Evolutionary conservation across 2,888 invertebrate genomes (phyloP), one percentile per base, ranked within the genome.

Genomic region (Drosophila macrospina): DNA sequence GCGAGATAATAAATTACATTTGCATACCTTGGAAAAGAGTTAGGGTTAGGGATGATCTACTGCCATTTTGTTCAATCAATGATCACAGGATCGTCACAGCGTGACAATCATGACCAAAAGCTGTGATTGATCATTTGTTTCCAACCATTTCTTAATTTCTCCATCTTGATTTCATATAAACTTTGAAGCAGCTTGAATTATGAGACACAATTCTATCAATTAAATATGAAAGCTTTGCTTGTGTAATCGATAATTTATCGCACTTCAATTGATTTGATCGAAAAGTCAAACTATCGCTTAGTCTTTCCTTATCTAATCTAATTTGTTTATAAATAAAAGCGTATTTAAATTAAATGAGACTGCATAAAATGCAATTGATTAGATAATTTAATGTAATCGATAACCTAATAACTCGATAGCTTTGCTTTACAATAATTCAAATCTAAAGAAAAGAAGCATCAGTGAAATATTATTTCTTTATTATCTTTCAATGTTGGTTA

Each of bases 61-160:
- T 42, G 69, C 64, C 64, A 69, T 73, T 60, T 69, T 64, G 36
- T 28, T 13, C 47, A 56, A 64, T 73, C 56, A 52, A 16, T 26
- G 57, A 59, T 59, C 55, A 11, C 59, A 64, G 72, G 60, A 74
- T 72, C 52, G 34, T 44, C 73, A 24, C 72, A 70, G 70, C 70
- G 55, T 70, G 71, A 56, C 69, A 61, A 45, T 42, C 44, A 32
- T 36, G 57, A 41, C 11, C 20, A 44, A 30, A 24, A 42, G 20
- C 37, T 41, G 30, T 69, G 64, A 70, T 69, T 50, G 70, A 70
- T 69, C 55, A 66, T 66, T 66, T 28, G 28, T 28, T 8, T 28
- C 6, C 2, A 28, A 7, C 28, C 28, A 28, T 28, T 32, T 32
- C 32, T 8, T 15, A 32, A 32, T 20, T 54, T 20, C 42, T 42